These are phyloP conservation scores for Synergus japonicus DNA, from an alignment of 2,888 invertebrate genomes.

Conservation along the genomic window DNA sequence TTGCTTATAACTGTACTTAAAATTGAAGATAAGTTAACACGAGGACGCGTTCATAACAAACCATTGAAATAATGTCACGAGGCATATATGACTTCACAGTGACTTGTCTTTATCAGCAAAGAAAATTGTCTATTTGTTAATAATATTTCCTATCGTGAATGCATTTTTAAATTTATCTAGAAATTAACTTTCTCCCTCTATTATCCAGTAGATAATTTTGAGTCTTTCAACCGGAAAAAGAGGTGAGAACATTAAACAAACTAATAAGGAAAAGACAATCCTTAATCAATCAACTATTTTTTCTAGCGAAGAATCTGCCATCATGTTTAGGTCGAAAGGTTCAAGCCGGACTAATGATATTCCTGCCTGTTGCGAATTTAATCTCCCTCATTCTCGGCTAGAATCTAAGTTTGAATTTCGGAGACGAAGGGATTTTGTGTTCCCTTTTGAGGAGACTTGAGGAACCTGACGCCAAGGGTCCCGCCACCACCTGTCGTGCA, in stretches of 20 bases:
- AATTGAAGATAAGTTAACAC: neutral
- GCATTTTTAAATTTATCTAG: neutral
- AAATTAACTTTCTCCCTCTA: too few species aligned
- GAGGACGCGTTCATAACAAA: neutral
- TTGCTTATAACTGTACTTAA: neutral
- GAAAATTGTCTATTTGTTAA: neutral
- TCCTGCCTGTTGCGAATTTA: neutral
- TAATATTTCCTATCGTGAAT: neutral
- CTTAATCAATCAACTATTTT: neutral
- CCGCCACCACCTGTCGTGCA: slow-evolving; percentile 30
- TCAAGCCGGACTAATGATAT: neutral
- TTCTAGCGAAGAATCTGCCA: neutral
- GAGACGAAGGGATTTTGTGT: neutral
- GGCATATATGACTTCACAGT: neutral
- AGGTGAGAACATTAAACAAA: too few species aligned
- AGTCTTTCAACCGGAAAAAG: too few species aligned
- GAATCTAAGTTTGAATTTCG: neutral
- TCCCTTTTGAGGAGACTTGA: neutral
- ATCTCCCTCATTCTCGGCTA: neutral
- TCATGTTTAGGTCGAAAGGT: neutral
- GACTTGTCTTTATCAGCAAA: neutral
- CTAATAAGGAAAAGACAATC: too few species aligned
- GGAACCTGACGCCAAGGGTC: slow-evolving; percentile 19
- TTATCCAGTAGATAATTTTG: too few species aligned
- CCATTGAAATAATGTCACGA: neutral